Evolutionary conservation across 2,113 vertebrate species (phyloP).

Genomic region (Petaurus breviceps): DNA sequence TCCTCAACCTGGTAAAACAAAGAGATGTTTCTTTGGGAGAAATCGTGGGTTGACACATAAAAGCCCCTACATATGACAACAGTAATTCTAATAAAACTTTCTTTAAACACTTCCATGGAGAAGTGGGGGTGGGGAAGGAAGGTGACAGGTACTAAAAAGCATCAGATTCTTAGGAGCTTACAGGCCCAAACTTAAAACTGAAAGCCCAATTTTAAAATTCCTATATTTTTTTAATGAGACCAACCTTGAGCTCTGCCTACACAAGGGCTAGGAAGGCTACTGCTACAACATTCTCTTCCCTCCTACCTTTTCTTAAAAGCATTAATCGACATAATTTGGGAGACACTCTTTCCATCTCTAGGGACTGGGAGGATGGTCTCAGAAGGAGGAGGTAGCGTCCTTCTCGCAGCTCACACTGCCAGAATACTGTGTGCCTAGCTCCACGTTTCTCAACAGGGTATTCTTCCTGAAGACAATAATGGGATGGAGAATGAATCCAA

Average conservation of each 20-base stretch:
- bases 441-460: neutral
- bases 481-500: conserved; percentile 5
- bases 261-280: neutral
- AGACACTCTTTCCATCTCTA: neutral
- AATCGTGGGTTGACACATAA: neutral
- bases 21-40: neutral
- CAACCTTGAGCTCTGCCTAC: neutral
- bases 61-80: neutral
- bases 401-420: neutral
- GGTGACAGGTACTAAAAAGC: neutral
- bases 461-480: conserved; percentile 47
- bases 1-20: neutral
- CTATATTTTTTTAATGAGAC: neutral
- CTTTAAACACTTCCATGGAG: neutral
- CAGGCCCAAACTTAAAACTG: conserved; percentile 8
- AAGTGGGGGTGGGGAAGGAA: neutral
- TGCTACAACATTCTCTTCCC: neutral
- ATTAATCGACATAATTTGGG: neutral
- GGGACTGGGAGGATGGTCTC: neutral
- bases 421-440: neutral
- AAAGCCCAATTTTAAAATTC: neutral
- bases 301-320: conserved; percentile 9
- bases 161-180: too few relatives aligned
- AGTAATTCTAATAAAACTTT: neutral
- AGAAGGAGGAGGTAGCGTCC: neutral